Evolutionary conservation across 1,140 invertebrate species (phyloP).

Genomic region (Thalassaphorura encarpata): DNA sequence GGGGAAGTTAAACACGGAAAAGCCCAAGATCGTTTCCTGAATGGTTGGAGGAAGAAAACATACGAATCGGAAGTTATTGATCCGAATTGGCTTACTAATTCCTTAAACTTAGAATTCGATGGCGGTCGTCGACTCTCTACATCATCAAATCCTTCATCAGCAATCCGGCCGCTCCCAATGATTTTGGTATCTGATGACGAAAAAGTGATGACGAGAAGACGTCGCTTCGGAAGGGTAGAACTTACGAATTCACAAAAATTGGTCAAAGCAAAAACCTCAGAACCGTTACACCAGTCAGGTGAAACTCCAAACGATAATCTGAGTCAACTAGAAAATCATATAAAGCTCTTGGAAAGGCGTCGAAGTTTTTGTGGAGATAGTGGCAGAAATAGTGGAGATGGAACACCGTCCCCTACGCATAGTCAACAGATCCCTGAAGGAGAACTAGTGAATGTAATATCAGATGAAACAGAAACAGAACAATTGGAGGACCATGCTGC

Average conservation of each 20-base stretch:
- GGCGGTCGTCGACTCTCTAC: slow-evolving; percentile 1
- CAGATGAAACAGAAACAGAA: slow-evolving; percentile 8
- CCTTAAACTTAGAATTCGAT: slow-evolving; percentile 22
- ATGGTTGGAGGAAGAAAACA: slow-evolving; percentile 28
- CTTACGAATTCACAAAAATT: not conserved
- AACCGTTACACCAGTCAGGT: not conserved
- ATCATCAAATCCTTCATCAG: not conserved
- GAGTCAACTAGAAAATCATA: slow-evolving; percentile 21
- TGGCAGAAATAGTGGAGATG: not conserved
- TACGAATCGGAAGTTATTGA: slow-evolving; percentile 29
- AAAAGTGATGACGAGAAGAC: not conserved
- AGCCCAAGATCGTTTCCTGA: slow-evolving; percentile 26
- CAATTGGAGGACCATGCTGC: slow-evolving; percentile 14
- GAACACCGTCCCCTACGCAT: not conserved
- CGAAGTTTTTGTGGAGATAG: slow-evolving; percentile 18
- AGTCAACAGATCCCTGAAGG: not conserved
- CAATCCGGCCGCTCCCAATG: not conserved
- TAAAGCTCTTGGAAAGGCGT: slow-evolving; percentile 14
- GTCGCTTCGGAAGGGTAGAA: slow-evolving; percentile 20
- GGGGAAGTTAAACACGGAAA: slow-evolving; percentile 26
- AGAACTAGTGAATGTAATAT: not conserved
- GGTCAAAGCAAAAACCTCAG: slow-evolving; percentile 1
- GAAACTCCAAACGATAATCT: slow-evolving; percentile 10
- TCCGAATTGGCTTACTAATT: slow-evolving; percentile 25
- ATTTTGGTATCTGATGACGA: slow-evolving; percentile 14